phyloP scores from a whole-genome alignment of 1,140 invertebrate genomes.

The Pseudachorutes palmiensis region DNA sequence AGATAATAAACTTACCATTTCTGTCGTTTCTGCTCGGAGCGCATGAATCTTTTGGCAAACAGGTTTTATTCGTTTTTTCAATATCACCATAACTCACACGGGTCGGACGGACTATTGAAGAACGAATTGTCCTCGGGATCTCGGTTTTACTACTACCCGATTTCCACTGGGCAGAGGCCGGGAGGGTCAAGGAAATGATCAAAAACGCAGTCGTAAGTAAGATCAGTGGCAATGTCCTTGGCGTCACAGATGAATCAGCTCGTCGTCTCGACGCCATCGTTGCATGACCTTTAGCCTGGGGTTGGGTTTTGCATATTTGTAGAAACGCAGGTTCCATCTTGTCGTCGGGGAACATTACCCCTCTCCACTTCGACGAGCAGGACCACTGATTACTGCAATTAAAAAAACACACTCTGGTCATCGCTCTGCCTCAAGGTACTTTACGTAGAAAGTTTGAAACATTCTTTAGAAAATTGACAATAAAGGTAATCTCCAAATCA shows the following conservation, averaged over 20 bases:
- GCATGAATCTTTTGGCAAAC: conserved; percentile 34
- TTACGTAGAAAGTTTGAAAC: no score
- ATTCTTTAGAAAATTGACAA: no score
- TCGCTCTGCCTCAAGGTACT: no score
- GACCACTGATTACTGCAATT: not conserved
- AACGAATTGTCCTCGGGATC: conserved; percentile 21
- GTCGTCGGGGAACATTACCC: no score
- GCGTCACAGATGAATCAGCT: not conserved
- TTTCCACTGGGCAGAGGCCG: not conserved
- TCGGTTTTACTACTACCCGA: not conserved
- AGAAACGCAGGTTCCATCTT: no score
- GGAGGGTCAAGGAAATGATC: not conserved
- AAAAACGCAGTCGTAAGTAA: not conserved
- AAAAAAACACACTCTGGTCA: not conserved
- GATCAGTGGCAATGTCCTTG: not conserved
- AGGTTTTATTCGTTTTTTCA: conserved; percentile 36
- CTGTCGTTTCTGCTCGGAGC: conserved; percentile 34
- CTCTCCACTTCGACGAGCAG: no score
- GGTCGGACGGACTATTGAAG: conserved; percentile 29
- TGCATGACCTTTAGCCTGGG: not conserved
- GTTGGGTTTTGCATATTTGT: no score
- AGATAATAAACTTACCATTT: no score
- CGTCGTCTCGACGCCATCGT: not conserved
- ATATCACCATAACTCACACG: conserved; percentile 37
- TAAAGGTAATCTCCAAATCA: no score